phyloP scores from a whole-genome alignment of 2,797 vertebrate species.

The Pitangus sulphuratus region DNA sequence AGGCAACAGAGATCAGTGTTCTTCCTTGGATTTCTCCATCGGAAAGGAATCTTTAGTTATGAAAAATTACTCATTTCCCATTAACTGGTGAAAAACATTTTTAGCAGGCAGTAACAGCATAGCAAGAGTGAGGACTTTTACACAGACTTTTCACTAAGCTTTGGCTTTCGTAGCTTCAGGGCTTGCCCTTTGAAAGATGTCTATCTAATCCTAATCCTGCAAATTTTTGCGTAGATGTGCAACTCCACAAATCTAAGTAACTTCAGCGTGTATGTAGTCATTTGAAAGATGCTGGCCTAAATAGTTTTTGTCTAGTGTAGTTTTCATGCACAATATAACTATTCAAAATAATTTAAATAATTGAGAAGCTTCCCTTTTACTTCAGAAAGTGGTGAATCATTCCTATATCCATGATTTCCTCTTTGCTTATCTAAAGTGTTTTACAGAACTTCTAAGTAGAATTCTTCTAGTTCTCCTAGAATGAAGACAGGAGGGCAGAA shows the following conservation, averaged over 20 bases:
- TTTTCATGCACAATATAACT: background rate
- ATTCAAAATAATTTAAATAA: background rate
- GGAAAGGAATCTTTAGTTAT: slow-evolving; percentile 38
- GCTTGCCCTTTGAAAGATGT: background rate
- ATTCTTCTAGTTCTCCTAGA: background rate
- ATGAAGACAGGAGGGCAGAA: background rate
- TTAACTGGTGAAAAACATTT: background rate
- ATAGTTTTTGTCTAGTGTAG: background rate
- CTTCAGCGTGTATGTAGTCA: background rate
- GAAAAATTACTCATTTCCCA: slow-evolving; percentile 58
- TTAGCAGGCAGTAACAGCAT: slow-evolving; percentile 13
- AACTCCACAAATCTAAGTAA: background rate
- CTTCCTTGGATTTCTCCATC: slow-evolving; percentile 8
- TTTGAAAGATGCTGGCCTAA: background rate
- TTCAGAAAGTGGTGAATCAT: background rate
- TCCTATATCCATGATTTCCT: background rate
- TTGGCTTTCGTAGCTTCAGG: background rate
- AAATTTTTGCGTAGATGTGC: background rate
- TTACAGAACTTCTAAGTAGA: background rate
- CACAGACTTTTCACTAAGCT: background rate
- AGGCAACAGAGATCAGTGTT: slow-evolving; percentile 20
- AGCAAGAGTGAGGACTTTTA: slow-evolving; percentile 16
- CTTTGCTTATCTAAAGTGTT: background rate
- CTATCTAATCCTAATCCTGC: background rate
- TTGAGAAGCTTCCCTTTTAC: background rate